phyloP scores from a whole-genome alignment of 2,888 invertebrate genomes.

The Xiphydria camelus region DNA sequence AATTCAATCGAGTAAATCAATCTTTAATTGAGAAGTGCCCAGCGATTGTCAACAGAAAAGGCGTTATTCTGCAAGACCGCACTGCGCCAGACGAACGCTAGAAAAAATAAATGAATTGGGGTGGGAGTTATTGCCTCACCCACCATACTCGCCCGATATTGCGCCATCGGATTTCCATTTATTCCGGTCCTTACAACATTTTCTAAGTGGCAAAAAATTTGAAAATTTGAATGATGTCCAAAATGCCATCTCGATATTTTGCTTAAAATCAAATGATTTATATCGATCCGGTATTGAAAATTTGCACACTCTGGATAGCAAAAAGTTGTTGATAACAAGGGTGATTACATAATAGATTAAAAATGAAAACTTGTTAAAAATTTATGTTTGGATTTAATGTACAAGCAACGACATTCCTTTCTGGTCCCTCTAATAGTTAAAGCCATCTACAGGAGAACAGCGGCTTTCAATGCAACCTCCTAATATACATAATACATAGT shows the following conservation, averaged over 20 bases:
- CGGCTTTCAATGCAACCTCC: too few relatives aligned
- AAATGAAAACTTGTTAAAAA: slow-evolving; percentile 11
- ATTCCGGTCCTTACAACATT: too few relatives aligned
- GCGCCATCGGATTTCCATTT: slow-evolving; percentile 10
- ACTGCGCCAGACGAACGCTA: too few relatives aligned
- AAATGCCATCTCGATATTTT: slow-evolving; percentile 17
- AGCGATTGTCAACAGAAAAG: slow-evolving; percentile 20
- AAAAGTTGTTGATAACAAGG: slow-evolving; percentile 17
- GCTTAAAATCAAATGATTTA: slow-evolving; percentile 14
- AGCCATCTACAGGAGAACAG: too few relatives aligned
- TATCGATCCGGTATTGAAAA: too few relatives aligned
- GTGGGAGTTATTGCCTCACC: slow-evolving; percentile 11
- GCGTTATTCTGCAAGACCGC: slow-evolving; percentile 14
- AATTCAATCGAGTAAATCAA: slow-evolving; percentile 21
- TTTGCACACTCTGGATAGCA: slow-evolving; percentile 16
- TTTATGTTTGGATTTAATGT: slow-evolving; percentile 7
- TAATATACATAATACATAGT: too few relatives aligned
- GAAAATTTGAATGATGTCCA: too few relatives aligned
- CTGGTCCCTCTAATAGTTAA: too few relatives aligned
- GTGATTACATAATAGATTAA: too few relatives aligned
- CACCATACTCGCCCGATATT: neutral
- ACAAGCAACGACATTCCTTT: slow-evolving; percentile 7
- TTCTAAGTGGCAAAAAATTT: too few relatives aligned
- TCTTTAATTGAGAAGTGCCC: slow-evolving; percentile 19
- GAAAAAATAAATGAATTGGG: slow-evolving; percentile 13